phyloP scores from a whole-genome alignment of 2,113 vertebrate species.

The Desmodus rotundus region DNA sequence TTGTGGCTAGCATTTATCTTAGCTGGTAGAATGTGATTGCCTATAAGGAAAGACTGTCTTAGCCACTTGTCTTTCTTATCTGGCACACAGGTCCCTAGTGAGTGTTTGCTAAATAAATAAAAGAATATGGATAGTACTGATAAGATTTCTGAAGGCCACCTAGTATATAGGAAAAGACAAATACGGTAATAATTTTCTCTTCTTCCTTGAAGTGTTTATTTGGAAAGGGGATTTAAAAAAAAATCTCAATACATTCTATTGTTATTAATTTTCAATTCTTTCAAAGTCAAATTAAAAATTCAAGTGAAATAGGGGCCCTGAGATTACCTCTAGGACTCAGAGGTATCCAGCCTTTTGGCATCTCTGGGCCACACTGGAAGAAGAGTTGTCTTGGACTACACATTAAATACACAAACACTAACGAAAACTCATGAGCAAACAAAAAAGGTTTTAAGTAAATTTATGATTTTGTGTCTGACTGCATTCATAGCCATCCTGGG shows the following conservation, averaged over 20 bases:
- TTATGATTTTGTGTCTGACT: too few species aligned
- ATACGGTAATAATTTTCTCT: background rate
- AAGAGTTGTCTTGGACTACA: too few species aligned
- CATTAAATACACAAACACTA: too few species aligned
- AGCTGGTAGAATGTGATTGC: background rate
- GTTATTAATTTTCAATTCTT: background rate
- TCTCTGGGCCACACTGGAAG: too few species aligned
- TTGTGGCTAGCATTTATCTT: background rate
- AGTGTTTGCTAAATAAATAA: background rate
- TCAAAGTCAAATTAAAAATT: slow-evolving; percentile 28
- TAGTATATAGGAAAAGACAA: background rate
- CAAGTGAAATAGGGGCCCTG: background rate
- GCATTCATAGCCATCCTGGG: too few species aligned
- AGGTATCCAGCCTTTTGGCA: too few species aligned
- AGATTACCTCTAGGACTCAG: background rate
- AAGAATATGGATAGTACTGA: background rate
- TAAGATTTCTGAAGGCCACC: background rate
- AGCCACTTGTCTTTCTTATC: background rate
- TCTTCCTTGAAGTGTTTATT: background rate
- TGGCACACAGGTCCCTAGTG: background rate
- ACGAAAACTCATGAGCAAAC: too few species aligned
- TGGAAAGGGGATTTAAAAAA: background rate
- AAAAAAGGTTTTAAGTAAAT: too few species aligned
- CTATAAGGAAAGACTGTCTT: background rate
- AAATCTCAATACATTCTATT: background rate